A percentile compares a stretch with the other conserved stretches of the same genome.
Conservation (phyloP, 1,140 invertebrate species). For the Globodera rostochiensis region DNA sequence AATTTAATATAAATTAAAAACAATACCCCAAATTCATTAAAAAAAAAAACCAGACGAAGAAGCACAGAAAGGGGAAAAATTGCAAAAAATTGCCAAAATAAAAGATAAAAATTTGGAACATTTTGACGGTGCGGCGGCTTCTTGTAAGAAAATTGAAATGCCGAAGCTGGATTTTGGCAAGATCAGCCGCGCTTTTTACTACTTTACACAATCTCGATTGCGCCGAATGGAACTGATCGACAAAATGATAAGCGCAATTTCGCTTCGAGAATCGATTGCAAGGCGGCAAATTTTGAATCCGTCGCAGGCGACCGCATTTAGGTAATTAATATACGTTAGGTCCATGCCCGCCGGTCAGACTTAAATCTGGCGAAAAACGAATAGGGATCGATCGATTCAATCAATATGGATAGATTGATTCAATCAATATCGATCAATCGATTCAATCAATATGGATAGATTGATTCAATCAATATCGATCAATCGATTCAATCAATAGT, state of each 20-base stretch:
- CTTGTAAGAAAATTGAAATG: not conserved
- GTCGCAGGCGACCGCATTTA: not conserved
- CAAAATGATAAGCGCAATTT: not conserved
- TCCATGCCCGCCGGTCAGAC: too few species aligned
- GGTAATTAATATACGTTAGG: too few species aligned
- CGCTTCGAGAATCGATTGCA: not conserved
- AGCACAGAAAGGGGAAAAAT: not conserved
- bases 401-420: too few species aligned
- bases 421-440: too few species aligned
- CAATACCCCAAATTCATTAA: too few species aligned
- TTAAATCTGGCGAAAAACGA: too few species aligned
- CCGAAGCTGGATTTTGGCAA: not conserved
- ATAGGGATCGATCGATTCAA: too few species aligned
- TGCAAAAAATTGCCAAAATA: not conserved
- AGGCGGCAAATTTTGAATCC: not conserved
- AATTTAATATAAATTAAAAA: too few species aligned
- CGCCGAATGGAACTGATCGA: not conserved
- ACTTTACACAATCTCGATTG: not conserved
- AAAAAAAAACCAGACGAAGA: not conserved
- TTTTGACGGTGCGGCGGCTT: not conserved
- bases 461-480: too few species aligned
- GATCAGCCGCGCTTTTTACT: not conserved
- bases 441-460: too few species aligned
- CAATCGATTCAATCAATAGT: too few species aligned
- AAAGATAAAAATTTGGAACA: not conserved